phyloP scores from a whole-genome alignment of 2,888 invertebrate species.

The Harmothoe impar region DNA sequence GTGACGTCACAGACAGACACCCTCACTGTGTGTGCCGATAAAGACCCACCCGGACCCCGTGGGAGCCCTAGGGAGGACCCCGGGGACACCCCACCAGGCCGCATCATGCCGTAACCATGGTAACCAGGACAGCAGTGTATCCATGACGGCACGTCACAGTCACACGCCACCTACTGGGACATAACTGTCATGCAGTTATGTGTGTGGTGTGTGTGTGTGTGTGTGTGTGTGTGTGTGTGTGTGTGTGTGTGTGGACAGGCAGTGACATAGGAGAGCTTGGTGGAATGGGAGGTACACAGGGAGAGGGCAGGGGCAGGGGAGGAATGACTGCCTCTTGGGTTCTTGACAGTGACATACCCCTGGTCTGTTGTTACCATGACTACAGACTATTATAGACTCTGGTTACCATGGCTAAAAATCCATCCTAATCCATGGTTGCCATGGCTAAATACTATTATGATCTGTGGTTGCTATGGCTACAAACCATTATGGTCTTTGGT shows the following conservation, averaged over 20 bases:
- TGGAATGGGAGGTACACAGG: no score
- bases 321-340: no score
- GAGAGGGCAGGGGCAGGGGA: no score
- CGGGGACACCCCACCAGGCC: neutral
- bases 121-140: neutral
- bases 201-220: neutral
- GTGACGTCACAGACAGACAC: neutral
- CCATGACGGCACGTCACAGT: neutral
- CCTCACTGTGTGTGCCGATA: neutral
- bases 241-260: neutral
- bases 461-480: neutral
- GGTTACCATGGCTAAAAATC: no score
- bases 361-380: no score
- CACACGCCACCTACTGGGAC: neutral
- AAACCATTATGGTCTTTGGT: neutral
- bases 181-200: no score
- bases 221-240: neutral
- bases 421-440: no score
- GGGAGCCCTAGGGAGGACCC: neutral
- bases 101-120: constrained; percentile 5
- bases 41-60: neutral
- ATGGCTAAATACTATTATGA: no score
- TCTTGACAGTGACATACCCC: no score
- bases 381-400: no score
- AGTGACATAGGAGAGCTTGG: no score